Conservation (phyloP, 2,888 invertebrate species). For the Dryococelus australis region DNA sequence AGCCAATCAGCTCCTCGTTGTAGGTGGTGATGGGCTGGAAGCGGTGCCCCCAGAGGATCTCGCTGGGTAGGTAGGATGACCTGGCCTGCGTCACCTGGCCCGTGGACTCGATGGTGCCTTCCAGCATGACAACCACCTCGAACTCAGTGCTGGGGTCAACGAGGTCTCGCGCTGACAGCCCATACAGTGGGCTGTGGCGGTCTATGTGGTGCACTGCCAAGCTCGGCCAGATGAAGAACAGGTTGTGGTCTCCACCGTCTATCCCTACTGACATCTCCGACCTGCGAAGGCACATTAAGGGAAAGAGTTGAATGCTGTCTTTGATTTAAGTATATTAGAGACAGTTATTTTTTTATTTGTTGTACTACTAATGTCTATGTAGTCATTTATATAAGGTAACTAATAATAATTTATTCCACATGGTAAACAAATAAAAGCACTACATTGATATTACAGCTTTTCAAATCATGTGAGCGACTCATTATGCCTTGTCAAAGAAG, state of each 20-base stretch:
- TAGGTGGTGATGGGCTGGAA: constrained; percentile 8
- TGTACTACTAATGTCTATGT: too few species aligned
- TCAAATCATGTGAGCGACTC: too few species aligned
- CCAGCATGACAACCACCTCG: constrained; percentile 12
- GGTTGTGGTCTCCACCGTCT: constrained; percentile 24
- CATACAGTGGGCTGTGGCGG: not conserved
- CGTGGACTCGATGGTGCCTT: constrained; percentile 25
- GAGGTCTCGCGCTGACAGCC: not conserved
- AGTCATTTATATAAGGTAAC: too few species aligned
- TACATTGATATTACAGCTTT: too few species aligned
- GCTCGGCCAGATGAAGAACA: constrained; percentile 27
- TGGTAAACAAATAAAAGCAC: too few species aligned
- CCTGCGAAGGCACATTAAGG: not conserved
- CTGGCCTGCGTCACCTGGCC: constrained; percentile 21
- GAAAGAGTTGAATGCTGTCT: too few species aligned
- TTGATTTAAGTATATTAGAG: too few species aligned
- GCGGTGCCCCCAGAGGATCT: constrained; percentile 27
- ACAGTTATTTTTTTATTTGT: too few species aligned
- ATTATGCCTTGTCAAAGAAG: too few species aligned
- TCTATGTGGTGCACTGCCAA: not conserved
- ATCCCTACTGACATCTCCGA: not conserved
- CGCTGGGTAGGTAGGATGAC: constrained; percentile 19
- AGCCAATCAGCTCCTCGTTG: constrained; percentile 12
- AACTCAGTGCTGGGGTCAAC: constrained; percentile 20
- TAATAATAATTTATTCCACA: too few species aligned